phyloP scores from a whole-genome alignment of 2,797 vertebrate genomes.

The Platyrinchus mystaceus region DNA sequence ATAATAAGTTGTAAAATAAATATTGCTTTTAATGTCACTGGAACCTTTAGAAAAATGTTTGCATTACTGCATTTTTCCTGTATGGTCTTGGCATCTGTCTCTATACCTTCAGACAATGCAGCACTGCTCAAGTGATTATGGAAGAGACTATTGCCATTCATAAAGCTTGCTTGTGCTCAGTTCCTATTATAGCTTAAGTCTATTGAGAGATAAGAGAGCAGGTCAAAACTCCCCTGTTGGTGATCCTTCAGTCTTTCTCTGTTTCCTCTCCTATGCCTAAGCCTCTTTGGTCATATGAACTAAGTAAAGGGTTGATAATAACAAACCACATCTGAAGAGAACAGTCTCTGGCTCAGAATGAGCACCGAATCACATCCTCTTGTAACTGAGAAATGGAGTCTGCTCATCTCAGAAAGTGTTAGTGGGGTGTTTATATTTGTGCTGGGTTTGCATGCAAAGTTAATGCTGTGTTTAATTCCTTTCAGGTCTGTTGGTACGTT shows the following conservation, averaged over 20 bases:
- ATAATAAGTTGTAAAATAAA: neutral
- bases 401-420: neutral
- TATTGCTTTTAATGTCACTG: neutral
- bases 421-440: neutral
- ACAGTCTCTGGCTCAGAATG: neutral
- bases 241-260: neutral
- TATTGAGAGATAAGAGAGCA: neutral
- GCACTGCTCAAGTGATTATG: neutral
- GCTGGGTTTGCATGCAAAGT: neutral
- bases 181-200: neutral
- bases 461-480: neutral
- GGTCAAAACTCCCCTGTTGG: neutral
- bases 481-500: slow-evolving; percentile 94
- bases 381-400: neutral
- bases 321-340: neutral
- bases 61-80: neutral
- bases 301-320: neutral
- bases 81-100: neutral
- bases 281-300: neutral
- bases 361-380: neutral
- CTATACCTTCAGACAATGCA: neutral
- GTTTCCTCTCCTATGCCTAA: neutral
- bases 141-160: neutral
- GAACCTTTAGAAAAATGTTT: neutral
- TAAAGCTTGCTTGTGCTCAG: neutral